Conservation (phyloP, 1,140 invertebrate species). For the Drosophila pseudoananassae region DNA sequence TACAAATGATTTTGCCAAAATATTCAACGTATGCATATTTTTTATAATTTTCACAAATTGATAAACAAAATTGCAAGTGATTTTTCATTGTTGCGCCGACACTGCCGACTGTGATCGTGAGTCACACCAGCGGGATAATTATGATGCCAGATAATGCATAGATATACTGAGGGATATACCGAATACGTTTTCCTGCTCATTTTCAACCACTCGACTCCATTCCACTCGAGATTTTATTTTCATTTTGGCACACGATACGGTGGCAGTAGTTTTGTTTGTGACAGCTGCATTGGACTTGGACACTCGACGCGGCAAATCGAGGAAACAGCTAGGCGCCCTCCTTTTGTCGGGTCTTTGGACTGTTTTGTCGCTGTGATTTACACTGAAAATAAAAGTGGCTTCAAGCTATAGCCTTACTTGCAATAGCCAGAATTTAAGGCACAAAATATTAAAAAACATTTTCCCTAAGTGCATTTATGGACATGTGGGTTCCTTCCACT, state of each 20-base stretch:
- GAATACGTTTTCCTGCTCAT: constrained; percentile 59
- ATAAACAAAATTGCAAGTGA: constrained; percentile 83
- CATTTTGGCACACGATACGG: constrained; percentile 64
- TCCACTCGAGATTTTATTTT: constrained; percentile 46
- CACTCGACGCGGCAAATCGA: constrained; percentile 40
- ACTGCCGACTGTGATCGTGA: constrained; percentile 34
- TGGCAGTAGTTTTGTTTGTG: constrained; percentile 68
- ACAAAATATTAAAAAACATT: not conserved
- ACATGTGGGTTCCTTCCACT: constrained; percentile 49
- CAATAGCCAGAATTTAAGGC: too few species aligned
- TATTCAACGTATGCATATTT: constrained; percentile 82
- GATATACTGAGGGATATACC: constrained; percentile 61
- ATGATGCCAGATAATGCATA: constrained; percentile 79
- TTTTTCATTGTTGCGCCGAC: constrained; percentile 67
- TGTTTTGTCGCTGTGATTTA: constrained; percentile 73
- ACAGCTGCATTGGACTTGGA: constrained; percentile 68
- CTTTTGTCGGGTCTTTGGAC: constrained; percentile 59
- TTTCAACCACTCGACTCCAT: constrained; percentile 28
- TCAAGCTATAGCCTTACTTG: too few species aligned
- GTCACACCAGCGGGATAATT: constrained; percentile 70
- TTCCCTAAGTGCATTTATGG: not conserved
- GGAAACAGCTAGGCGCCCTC: constrained; percentile 56
- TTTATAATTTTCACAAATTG: constrained; percentile 83
- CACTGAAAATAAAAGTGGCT: constrained; percentile 2
- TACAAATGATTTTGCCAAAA: constrained; percentile 81